Evolutionary conservation across 2,888 invertebrate species (phyloP).

Genomic region (Ormyrus rosae): DNA sequence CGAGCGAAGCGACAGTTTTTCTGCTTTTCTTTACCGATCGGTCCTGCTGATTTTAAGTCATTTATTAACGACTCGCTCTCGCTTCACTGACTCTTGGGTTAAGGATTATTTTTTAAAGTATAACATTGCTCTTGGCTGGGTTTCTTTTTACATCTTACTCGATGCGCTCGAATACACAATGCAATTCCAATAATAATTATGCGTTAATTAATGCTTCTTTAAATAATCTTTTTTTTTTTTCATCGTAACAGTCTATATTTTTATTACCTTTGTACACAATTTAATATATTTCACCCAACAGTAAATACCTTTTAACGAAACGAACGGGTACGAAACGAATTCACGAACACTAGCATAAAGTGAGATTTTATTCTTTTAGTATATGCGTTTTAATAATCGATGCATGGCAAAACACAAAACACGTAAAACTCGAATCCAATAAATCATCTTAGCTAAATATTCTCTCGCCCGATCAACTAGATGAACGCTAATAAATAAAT

Average conservation of each 20-base stretch:
- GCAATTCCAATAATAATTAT: neutral
- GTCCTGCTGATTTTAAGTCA: neutral
- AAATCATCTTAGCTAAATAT: too few relatives aligned
- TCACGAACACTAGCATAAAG: neutral
- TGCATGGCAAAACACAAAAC: too few relatives aligned
- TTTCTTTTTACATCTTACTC: conserved; percentile 35
- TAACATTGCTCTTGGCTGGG: conserved; percentile 31
- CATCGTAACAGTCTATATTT: conserved; percentile 32
- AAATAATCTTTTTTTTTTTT: conserved; percentile 21
- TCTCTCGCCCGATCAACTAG: too few relatives aligned
- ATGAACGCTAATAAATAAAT: neutral
- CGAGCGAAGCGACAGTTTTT: conserved; percentile 28
- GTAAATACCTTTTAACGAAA: neutral
- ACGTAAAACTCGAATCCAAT: too few relatives aligned
- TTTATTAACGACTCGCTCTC: conserved; percentile 17
- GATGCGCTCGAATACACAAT: conserved; percentile 26
- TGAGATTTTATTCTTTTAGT: conserved; percentile 16
- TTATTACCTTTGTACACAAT: conserved; percentile 21
- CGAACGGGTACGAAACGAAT: neutral
- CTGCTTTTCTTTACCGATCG: neutral
- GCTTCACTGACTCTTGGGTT: conserved; percentile 7
- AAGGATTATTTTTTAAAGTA: conserved; percentile 25
- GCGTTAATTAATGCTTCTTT: neutral
- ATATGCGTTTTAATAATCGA: neutral
- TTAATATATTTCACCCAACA: neutral